Percentiles rank a stretch among this genome's conserved stretches.
Conservation (phyloP, 2,113 vertebrate genomes). For the Gambusia holbrooki region DNA sequence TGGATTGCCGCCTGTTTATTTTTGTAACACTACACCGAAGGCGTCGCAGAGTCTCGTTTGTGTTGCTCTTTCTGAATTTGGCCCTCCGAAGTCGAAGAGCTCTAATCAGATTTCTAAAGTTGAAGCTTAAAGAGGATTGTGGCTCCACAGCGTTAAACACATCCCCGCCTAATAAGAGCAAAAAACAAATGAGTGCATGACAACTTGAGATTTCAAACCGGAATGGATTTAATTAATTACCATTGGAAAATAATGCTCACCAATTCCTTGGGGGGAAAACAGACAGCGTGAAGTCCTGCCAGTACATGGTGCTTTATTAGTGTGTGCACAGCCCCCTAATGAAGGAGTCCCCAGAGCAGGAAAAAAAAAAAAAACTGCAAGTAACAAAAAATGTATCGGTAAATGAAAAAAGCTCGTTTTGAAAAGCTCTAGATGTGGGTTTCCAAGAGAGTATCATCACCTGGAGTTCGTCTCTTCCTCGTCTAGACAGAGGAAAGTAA, state of each 20-base stretch:
- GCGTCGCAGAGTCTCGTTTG: constrained; percentile 35
- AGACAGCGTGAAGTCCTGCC: constrained; percentile 44
- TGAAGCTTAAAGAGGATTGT: constrained; percentile 57
- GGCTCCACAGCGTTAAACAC: constrained; percentile 56
- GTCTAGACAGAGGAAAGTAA: constrained; percentile 16
- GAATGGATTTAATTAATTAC: constrained; percentile 61
- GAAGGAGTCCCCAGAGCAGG: constrained; percentile 42
- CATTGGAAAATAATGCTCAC: constrained; percentile 47
- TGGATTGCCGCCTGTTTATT: constrained; percentile 45
- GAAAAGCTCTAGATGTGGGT: constrained; percentile 31
- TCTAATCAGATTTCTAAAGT: constrained; percentile 51
- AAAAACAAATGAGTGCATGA: constrained; percentile 13
- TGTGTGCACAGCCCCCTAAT: constrained; percentile 37
- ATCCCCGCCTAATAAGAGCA: constrained; percentile 44
- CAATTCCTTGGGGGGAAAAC: constrained; percentile 48
- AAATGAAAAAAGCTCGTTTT: constrained; percentile 42
- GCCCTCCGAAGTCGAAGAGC: constrained; percentile 21
- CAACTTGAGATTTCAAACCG: constrained; percentile 49
- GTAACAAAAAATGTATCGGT: constrained; percentile 6
- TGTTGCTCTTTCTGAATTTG: constrained; percentile 31
- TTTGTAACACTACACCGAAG: constrained; percentile 20
- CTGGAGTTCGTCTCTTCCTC: constrained; percentile 19
- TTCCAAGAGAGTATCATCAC: constrained; percentile 16
- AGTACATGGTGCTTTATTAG: constrained; percentile 52
- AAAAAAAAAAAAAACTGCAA: constrained; percentile 5